A percentile compares a stretch with the other conserved stretches of the same genome.
phyloP scores from a whole-genome alignment of 2,113 vertebrate species.

The Takifugu flavidus region DNA sequence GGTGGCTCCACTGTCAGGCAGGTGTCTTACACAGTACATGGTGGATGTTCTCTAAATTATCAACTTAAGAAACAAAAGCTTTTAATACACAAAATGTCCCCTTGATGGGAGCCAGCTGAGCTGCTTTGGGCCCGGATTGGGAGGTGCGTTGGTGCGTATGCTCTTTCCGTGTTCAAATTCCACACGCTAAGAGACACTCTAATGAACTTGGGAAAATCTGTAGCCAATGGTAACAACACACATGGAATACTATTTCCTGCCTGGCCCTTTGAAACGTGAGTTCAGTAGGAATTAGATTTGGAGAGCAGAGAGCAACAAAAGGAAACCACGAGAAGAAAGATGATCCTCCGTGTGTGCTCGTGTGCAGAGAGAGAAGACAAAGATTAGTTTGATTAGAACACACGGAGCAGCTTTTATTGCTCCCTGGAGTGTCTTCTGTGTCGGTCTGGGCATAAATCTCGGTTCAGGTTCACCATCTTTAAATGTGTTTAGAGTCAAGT shows the following conservation, averaged over 20 bases:
- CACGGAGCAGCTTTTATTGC: constrained; percentile 50
- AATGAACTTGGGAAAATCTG: constrained; percentile 35
- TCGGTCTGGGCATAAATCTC: not conserved
- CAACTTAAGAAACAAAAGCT: not conserved
- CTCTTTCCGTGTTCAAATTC: constrained; percentile 46
- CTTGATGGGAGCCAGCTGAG: not conserved
- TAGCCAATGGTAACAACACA: constrained; percentile 39
- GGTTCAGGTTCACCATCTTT: constrained; percentile 45
- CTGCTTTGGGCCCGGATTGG: constrained; percentile 12
- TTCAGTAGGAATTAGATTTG: constrained; percentile 2
- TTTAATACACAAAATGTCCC: not conserved
- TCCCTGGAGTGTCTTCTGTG: constrained; percentile 40
- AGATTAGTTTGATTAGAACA: constrained; percentile 61
- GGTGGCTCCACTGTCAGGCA: not conserved
- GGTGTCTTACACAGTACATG: not conserved
- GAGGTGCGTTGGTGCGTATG: constrained; percentile 21
- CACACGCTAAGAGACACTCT: constrained; percentile 43
- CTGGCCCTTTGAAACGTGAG: constrained; percentile 3
- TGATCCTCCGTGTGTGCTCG: constrained; percentile 4
- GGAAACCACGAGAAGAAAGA: constrained; percentile 14
- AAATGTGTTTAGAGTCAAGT: constrained; percentile 22
- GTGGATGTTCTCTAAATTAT: constrained; percentile 8
- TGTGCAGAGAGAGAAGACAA: constrained; percentile 32
- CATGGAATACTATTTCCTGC: constrained; percentile 5
- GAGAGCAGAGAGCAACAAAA: constrained; percentile 3